Percentiles rank a stretch among this genome's conserved stretches.
These are phyloP conservation scores for Netelia melanura DNA, from an alignment of 2,888 invertebrate species.

Conservation along the genomic window DNA sequence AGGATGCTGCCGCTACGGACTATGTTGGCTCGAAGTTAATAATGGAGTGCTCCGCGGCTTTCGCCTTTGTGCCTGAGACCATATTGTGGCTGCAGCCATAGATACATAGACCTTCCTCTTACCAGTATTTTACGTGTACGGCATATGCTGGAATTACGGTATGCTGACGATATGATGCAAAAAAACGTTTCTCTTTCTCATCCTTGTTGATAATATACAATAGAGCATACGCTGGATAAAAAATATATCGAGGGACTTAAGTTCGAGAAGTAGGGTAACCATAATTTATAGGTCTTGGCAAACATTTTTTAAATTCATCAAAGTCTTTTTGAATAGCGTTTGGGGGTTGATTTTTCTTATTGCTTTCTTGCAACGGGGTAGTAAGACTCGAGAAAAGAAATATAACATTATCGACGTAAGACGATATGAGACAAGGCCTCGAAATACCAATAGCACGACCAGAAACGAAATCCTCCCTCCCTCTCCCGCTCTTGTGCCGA, in stretches of 20 bases:
- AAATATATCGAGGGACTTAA: neutral
- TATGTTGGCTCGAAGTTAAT: slow-evolving; percentile 79
- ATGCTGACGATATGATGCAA: neutral
- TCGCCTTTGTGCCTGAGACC: slow-evolving; percentile 76
- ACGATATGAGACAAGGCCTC: slow-evolving; percentile 69
- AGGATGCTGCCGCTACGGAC: slow-evolving; percentile 47
- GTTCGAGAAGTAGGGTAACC: too few relatives aligned
- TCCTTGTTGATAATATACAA: neutral
- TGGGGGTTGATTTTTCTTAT: too few relatives aligned
- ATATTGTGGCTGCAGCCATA: slow-evolving; percentile 74
- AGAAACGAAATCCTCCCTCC: slow-evolving; percentile 37
- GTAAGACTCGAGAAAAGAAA: slow-evolving; percentile 69
- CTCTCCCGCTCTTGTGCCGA: slow-evolving; percentile 20
- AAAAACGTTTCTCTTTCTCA: slow-evolving; percentile 4
- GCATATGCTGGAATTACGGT: slow-evolving; percentile 2
- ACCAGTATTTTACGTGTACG: neutral
- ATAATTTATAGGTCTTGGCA: too few relatives aligned
- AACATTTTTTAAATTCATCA: too few relatives aligned
- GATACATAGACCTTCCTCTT: slow-evolving; percentile 35
- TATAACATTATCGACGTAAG: slow-evolving; percentile 75
- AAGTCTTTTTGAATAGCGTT: too few relatives aligned
- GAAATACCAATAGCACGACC: slow-evolving; percentile 53
- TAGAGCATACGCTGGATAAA: neutral
- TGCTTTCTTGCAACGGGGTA: neutral
- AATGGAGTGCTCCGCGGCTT: slow-evolving; percentile 78